A percentile compares a stretch with the other conserved stretches of the same genome.
Evolutionary conservation across 2,888 invertebrate species (phyloP).

Genomic region (Pemphredon lugubris): DNA sequence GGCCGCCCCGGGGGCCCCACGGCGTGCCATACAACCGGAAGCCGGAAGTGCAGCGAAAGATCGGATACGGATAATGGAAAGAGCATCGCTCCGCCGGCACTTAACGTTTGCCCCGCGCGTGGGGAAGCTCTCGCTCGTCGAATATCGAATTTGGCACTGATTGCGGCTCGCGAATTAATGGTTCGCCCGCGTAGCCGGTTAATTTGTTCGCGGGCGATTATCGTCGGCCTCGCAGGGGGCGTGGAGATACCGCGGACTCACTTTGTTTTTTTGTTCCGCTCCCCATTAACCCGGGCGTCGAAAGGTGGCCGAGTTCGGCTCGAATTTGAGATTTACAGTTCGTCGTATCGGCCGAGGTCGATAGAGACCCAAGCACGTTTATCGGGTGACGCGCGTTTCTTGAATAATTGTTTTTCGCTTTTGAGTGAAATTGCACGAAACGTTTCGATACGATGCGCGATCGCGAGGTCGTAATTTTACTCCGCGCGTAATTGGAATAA

Average conservation of each 20-base stretch:
- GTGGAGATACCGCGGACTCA: background rate
- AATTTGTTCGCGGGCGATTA: slow-evolving; percentile 10
- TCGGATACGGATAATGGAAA: slow-evolving; percentile 28
- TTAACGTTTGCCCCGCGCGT: slow-evolving; percentile 7
- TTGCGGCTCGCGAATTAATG: slow-evolving; percentile 39
- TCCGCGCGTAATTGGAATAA: no score
- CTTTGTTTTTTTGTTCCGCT: background rate
- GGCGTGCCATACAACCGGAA: slow-evolving; percentile 68
- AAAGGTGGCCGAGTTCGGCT: background rate
- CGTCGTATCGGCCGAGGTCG: no score
- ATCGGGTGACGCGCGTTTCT: no score
- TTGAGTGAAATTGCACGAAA: no score
- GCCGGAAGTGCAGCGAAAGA: slow-evolving; percentile 70
- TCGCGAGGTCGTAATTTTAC: no score
- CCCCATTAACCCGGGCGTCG: slow-evolving; percentile 3
- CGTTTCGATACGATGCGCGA: no score
- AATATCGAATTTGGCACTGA: slow-evolving; percentile 39
- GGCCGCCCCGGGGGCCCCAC: slow-evolving; percentile 64
- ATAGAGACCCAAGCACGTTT: no score
- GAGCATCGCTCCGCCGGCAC: slow-evolving; percentile 19
- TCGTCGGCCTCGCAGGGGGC: background rate
- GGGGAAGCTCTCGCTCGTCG: slow-evolving; percentile 1
- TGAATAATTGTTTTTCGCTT: no score
- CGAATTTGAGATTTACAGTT: slow-evolving; percentile 17
- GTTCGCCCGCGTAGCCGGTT: slow-evolving; percentile 14